Percentiles rank a stretch among this genome's conserved stretches.
Conservation (phyloP, 2,888 invertebrate genomes). For the Apeira syringaria region DNA sequence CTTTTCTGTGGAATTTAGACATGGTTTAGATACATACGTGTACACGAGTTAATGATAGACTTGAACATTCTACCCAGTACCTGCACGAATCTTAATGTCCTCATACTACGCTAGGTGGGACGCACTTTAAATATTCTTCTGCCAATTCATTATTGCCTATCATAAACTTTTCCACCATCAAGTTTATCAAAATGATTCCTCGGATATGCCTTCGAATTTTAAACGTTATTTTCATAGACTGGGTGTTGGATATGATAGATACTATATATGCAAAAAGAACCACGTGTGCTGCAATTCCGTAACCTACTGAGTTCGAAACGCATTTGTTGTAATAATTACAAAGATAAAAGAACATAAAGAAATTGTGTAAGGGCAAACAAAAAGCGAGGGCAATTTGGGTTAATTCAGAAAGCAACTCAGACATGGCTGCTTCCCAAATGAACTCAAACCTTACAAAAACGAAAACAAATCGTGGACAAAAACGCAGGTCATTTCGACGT, state of each 20-base stretch:
- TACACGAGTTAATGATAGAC: too few relatives aligned
- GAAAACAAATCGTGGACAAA: conserved; percentile 81
- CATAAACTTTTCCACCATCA: too few relatives aligned
- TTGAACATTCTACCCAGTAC: too few relatives aligned
- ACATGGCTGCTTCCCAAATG: conserved; percentile 82
- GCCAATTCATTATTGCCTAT: too few relatives aligned
- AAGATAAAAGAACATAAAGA: conserved; percentile 57
- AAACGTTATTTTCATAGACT: too few relatives aligned
- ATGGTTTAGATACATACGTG: too few relatives aligned
- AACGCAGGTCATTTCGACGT: conserved; percentile 81
- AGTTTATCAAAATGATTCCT: too few relatives aligned
- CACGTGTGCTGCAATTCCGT: conserved; percentile 2
- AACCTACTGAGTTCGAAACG: conserved; percentile 11
- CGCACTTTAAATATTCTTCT: too few relatives aligned
- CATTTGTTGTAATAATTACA: conserved; percentile 41
- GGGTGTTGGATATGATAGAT: too few relatives aligned
- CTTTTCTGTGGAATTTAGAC: conserved; percentile 32
- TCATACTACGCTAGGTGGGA: too few relatives aligned
- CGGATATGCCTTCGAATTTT: too few relatives aligned
- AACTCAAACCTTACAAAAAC: conserved; percentile 82
- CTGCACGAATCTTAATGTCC: too few relatives aligned
- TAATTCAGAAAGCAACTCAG: conserved; percentile 81
- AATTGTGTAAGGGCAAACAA: conserved; percentile 58
- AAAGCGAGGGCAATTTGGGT: conserved; percentile 75
- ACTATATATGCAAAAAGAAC: conserved; percentile 8